phyloP scores from a whole-genome alignment of 2,113 vertebrate species.

The Scomber japonicus region DNA sequence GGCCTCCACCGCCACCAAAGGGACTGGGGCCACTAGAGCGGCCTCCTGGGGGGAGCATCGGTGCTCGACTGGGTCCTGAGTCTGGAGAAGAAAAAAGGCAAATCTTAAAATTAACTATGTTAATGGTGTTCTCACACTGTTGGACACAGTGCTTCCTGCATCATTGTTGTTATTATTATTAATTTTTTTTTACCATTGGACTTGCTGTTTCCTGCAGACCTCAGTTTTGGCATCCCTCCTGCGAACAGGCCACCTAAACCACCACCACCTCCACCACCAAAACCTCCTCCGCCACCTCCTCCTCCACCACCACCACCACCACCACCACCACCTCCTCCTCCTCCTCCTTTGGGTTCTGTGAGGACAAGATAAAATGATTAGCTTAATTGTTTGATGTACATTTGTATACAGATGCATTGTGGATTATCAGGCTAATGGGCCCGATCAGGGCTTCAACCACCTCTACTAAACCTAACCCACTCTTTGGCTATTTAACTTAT shows the following conservation, averaged over 20 bases:
- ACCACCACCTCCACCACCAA: constrained; percentile 79
- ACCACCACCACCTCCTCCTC: constrained; percentile 57
- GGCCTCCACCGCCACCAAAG: constrained; percentile 81
- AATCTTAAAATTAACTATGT: too few relatives aligned
- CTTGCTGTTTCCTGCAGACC: constrained; percentile 88
- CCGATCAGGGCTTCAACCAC: too few relatives aligned
- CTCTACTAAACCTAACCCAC: too few relatives aligned
- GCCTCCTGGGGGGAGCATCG: constrained; percentile 89
- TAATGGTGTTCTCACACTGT: too few relatives aligned
- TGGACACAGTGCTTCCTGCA: neutral
- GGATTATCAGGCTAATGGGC: too few relatives aligned
- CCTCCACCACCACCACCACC: constrained; percentile 61
- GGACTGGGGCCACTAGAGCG: constrained; percentile 85
- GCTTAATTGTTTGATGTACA: neutral
- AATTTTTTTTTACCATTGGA: constrained; percentile 73
- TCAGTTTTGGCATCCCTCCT: constrained; percentile 95
- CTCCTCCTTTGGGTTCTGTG: constrained; percentile 90
- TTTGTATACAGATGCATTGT: neutral
- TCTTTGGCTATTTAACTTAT: too few relatives aligned
- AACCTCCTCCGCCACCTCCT: constrained; percentile 62
- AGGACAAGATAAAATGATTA: constrained; percentile 53
- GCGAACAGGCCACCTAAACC: constrained; percentile 95
- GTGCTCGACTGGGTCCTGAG: constrained; percentile 85
- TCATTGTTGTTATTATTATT: neutral
- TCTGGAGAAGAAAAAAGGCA: constrained; percentile 79